Conservation (phyloP, 2,113 vertebrate genomes). For the Centrocercus urophasianus region DNA sequence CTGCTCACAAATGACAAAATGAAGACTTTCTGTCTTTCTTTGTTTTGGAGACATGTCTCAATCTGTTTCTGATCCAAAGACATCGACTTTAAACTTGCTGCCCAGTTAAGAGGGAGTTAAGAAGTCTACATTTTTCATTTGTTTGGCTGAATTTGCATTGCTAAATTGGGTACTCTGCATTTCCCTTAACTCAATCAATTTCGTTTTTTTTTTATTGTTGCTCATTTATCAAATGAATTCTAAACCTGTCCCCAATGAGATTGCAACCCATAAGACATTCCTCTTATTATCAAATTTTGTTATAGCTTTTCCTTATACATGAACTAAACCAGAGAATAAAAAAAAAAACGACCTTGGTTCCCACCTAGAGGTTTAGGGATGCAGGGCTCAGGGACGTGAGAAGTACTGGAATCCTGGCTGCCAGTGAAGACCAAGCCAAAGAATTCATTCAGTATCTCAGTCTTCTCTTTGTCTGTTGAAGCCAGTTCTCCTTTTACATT, state of each 20-base stretch:
- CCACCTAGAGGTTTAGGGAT: no score
- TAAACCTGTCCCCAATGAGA: background rate
- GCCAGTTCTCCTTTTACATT: no score
- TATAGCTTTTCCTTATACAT: fast-evolving
- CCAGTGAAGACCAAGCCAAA: no score
- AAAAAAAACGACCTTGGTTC: fast-evolving
- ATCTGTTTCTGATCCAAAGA: background rate
- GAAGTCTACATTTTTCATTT: background rate
- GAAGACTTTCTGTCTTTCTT: background rate
- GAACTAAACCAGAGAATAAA: background rate
- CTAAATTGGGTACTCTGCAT: background rate
- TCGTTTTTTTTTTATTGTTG: background rate
- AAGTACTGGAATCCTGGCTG: no score
- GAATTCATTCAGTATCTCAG: no score
- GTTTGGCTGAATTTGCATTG: background rate
- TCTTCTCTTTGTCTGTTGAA: no score
- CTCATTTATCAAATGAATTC: background rate
- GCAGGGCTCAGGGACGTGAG: no score
- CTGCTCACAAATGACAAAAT: background rate
- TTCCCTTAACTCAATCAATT: background rate
- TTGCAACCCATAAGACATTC: background rate
- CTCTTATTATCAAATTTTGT: background rate
- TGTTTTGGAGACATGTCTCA: background rate
- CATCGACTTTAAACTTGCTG: background rate
- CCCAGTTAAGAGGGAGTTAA: background rate